Percentiles rank a stretch among this genome's conserved stretches.
Conservation (phyloP, 2,113 vertebrate genomes). For the Phoenicopterus ruber region DNA sequence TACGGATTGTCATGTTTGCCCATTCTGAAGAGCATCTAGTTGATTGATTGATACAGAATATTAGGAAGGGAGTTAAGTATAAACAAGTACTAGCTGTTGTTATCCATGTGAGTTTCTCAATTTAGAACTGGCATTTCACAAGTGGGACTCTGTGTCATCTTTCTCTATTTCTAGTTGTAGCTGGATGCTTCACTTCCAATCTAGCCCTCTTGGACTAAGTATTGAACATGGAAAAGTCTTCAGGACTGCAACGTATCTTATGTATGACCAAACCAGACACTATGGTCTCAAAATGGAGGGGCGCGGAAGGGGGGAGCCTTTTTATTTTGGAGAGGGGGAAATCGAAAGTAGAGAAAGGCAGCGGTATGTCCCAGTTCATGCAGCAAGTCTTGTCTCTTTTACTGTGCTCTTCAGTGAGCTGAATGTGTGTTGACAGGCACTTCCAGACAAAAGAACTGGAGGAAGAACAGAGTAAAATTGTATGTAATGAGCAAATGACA, state of each 20-base stretch:
- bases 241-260: rapidly evolving
- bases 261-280: not conserved
- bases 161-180: not conserved
- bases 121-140: not conserved
- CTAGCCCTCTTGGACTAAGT: not conserved
- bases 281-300: not conserved
- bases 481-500: not conserved
- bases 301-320: rapidly evolving
- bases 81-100: not conserved
- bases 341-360: not conserved
- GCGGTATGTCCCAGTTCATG: not conserved
- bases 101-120: not conserved
- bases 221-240: not conserved
- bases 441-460: not conserved
- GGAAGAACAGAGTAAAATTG: not conserved
- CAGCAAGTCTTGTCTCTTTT: not conserved
- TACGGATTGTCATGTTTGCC: not conserved
- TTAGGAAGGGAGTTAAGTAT: not conserved
- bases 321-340: not conserved
- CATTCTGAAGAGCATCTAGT: not conserved
- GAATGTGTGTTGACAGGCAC: not conserved
- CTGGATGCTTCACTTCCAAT: not conserved
- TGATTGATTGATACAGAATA: not conserved
- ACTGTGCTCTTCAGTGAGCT: not conserved
- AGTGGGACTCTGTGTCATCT: not conserved